Conservation (phyloP, 2,888 invertebrate genomes). For the Pseudococcus viburni region DNA sequence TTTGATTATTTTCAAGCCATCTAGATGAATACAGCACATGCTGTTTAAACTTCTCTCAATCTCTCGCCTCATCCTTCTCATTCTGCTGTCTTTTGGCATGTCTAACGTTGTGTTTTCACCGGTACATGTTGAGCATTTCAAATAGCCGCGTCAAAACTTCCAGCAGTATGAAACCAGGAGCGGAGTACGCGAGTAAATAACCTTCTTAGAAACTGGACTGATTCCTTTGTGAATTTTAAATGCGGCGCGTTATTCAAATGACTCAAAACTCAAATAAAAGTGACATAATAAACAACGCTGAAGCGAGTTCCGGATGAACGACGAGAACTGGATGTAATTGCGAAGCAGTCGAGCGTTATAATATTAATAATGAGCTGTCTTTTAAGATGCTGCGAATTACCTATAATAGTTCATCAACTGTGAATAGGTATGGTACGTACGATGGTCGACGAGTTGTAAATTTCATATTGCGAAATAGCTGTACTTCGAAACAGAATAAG, state of each 20-base stretch:
- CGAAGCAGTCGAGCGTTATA: constrained; percentile 22
- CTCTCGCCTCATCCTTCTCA: too few species aligned
- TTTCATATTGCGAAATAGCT: too few species aligned
- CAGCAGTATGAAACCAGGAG: not conserved
- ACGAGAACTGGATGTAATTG: constrained; percentile 9
- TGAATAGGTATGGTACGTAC: not conserved
- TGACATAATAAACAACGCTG: not conserved
- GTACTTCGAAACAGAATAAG: too few species aligned
- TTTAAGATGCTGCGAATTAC: constrained; percentile 13
- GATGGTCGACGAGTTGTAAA: too few species aligned
- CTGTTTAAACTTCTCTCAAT: not conserved
- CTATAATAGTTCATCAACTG: constrained; percentile 12
- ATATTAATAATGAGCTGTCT: constrained; percentile 30
- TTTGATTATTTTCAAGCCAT: not conserved
- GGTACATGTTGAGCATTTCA: constrained; percentile 13
- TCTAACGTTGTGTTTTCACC: not conserved
- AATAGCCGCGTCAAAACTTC: constrained; percentile 16
- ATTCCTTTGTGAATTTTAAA: constrained; percentile 31
- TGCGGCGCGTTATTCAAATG: not conserved
- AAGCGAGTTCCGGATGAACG: not conserved
- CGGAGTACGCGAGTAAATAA: not conserved
- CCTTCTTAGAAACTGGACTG: constrained; percentile 2
- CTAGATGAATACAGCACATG: not conserved
- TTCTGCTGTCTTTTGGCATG: too few species aligned
- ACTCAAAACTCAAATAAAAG: constrained; percentile 30